Evolutionary conservation across 2,797 vertebrate genomes (phyloP).

Genomic region (Crocodylus rhombifer): DNA sequence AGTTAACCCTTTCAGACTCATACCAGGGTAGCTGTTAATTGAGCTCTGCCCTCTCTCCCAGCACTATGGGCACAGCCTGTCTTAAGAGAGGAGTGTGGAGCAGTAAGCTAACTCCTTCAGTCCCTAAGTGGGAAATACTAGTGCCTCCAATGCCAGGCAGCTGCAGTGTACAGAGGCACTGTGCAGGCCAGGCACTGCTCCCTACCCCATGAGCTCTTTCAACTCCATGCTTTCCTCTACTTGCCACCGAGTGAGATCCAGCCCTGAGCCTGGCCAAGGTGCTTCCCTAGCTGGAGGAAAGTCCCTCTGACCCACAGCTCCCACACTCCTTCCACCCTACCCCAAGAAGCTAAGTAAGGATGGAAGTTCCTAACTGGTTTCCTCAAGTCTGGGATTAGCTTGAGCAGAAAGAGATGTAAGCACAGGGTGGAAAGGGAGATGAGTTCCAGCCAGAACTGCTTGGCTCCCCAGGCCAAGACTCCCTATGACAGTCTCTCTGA

Average conservation of each 20-base stretch:
- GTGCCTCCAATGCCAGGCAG: neutral
- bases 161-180: neutral
- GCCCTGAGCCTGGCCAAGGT: neutral
- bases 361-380: constrained; percentile 38
- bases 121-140: neutral
- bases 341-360: neutral
- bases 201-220: fast-evolving
- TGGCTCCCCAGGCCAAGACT: constrained; percentile 28
- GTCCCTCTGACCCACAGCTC: neutral
- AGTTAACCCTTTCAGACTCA: constrained; percentile 77
- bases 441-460: constrained; percentile 56
- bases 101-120: neutral
- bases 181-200: neutral
- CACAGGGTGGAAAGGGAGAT: constrained; percentile 32
- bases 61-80: neutral
- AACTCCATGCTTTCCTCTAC: no score
- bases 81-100: neutral
- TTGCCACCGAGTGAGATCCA: neutral
- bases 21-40: neutral
- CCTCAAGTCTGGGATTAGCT: constrained; percentile 41
- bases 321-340: neutral
- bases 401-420: neutral
- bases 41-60: neutral
- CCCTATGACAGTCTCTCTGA: constrained; percentile 12
- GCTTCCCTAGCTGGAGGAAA: neutral